Percentiles rank a stretch among this genome's conserved stretches.
Evolutionary conservation across 1,140 invertebrate species (phyloP).

Genomic region (Trypoxylus dichotomus): DNA sequence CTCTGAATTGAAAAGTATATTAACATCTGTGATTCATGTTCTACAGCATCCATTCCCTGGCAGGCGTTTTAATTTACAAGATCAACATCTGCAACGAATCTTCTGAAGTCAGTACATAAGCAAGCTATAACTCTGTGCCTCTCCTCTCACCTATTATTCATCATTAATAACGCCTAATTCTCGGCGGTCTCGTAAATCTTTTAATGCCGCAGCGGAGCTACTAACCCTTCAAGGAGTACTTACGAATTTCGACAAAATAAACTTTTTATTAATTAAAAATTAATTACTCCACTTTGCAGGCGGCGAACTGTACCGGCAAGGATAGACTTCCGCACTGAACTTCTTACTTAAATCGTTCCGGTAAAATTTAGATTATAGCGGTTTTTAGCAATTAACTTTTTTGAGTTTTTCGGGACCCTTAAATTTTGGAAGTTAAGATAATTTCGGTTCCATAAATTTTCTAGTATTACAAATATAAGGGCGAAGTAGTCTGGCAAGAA

Average conservation of each 20-base stretch:
- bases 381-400: not conserved
- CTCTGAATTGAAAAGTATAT: no score
- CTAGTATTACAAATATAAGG: no score
- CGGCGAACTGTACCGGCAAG: not conserved
- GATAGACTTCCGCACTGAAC: not conserved
- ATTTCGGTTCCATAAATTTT: no score
- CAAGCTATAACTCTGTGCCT: no score
- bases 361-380: not conserved
- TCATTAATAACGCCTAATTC: not conserved
- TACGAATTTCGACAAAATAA: conserved; percentile 17
- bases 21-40: no score
- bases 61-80: no score
- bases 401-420: not conserved
- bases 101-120: no score
- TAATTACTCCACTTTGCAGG: not conserved
- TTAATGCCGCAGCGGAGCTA: not conserved
- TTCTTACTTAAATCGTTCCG: not conserved
- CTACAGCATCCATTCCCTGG: no score
- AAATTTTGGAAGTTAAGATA: no score
- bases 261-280: conserved; percentile 24
- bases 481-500: no score
- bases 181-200: not conserved
- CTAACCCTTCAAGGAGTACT: not conserved
- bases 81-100: no score
- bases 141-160: not conserved